Evolutionary conservation across 2,797 vertebrate genomes (phyloP), one percentile per base, ranked within the genome.

Genomic region (Synanceia verrucosa): DNA sequence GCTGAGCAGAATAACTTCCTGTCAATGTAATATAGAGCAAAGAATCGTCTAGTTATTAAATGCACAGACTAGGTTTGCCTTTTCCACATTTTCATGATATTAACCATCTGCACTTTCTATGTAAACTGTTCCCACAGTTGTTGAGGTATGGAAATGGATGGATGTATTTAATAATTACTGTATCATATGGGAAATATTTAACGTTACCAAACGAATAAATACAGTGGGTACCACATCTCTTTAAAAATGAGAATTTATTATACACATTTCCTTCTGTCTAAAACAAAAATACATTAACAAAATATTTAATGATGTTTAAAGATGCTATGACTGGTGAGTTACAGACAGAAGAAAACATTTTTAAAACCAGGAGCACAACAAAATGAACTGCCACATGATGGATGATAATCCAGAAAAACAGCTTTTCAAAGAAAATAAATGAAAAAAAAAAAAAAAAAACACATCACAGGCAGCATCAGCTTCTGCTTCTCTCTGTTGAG

Each of bases 201-300:
- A 18, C 33, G 12, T 46, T 34, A 19, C 4, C 19, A 61, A 64
- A 8, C 6, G 24, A 65, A 61, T 33, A 33, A 19, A 41, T 10
- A 14, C 18, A 56, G 19, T 16, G 2, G 8, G 18, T 23, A 31
- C 47, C 11, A 46, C 0, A 1, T 65, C 33, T 37, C 39, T 74
- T 70, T 61, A 72, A 63, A 61, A 70, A 70, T 31, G 33, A 74
- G 18, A 55, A 36, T 86, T 85, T 83, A 83, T 82, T 77, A 14
- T 33, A 33, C 12, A 72, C 19, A 13, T 48, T 50, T 29, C 1
- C 6, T 65, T 60, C 28, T 55, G 23, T 0, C 18, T 3, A 51
- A 60, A 65, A 43, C 9, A 78, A 73, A 11, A 66, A 11, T 2
- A 62, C 41, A 46, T 19, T 36, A 46, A 72, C 21, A 56, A 50